Evolutionary conservation across 53 echinoderm and acorn worm genomes (phyloP), one percentile per base, ranked within the genome.

Genomic region (Glandiceps talaboti): DNA sequence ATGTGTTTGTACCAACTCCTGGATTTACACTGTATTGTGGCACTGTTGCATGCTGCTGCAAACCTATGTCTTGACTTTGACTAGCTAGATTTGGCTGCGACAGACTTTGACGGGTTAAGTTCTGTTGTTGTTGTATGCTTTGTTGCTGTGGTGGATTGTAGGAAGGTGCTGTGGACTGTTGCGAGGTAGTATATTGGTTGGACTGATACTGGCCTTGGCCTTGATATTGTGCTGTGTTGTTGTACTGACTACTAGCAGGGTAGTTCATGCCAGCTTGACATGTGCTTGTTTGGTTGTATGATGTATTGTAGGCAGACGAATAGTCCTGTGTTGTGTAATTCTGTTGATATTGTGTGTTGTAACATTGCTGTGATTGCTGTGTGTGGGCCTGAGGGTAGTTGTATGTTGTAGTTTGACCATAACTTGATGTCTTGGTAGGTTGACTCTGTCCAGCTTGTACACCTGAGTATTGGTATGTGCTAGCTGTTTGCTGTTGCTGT

Each of bases 401-500:
- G 20, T 45, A 45, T 45, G 6, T 20, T 12, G 6, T 20, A 12
- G 6, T 20, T 20, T 45, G 64, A 20, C 64, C 64, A 45, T 45
- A 45, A 20, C 20, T 45, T 45, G 64, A 12, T 6, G 64, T 45
- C 20, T 6, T 20, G 6, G 64, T 6, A 6, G 6, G 64, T 20
- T 6, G 6, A 12, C 6, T 45, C 64, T 45, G 64, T 45, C 6
- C 6, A 20, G 64, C 6, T 45, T 45, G 64, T 20, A 20, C 64
- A 45, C 64, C 20, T 6, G 64, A 45, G 20, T 45, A 45, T 20
- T 45, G 64, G 64, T 45, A 45, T 12, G 6, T 45, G 64, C 6
- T 45, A 20, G 6, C 20, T 79, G 79, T 79, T 29, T 31, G 30
- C 25, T 78, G 74, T 25, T 83, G 78, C 1, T 30, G 83, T 26